Evolutionary conservation across 2,888 invertebrate genomes (phyloP).

Genomic region (Nipponacmea schrenckii): DNA sequence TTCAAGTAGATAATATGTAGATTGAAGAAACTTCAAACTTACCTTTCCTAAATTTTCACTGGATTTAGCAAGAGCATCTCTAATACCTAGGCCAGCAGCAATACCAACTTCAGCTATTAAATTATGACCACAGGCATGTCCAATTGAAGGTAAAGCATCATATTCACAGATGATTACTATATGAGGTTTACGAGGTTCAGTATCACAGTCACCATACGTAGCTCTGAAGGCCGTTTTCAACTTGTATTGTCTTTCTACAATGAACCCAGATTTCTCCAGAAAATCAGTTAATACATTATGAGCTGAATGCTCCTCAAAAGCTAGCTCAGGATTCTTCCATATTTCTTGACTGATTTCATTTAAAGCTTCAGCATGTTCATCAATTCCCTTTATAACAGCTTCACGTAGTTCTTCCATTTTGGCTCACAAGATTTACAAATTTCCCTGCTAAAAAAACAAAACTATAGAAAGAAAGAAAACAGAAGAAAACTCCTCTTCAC

Average conservation of each 20-base stretch:
- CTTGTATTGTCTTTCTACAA: conserved; percentile 52
- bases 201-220: conserved; percentile 29
- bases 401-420: not conserved
- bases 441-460: too few species aligned
- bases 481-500: too few species aligned
- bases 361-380: conserved; percentile 35
- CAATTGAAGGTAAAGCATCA: conserved; percentile 63
- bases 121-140: conserved; percentile 67
- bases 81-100: conserved; percentile 56
- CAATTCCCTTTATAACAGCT: conserved; percentile 27
- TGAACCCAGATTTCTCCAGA: conserved; percentile 53
- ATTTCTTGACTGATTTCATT: conserved; percentile 53
- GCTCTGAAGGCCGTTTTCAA: conserved; percentile 51
- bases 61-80: conserved; percentile 42
- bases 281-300: conserved; percentile 54
- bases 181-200: conserved; percentile 29
- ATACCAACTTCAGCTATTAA: conserved; percentile 62
- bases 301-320: conserved; percentile 55
- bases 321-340: conserved; percentile 62
- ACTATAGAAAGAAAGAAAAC: too few species aligned
- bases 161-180: conserved; percentile 64
- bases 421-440: too few species aligned
- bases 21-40: not conserved
- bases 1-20: too few species aligned
- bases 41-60: conserved; percentile 38